These are phyloP conservation scores for Sebastiscus tertius DNA, from an alignment of 2,797 vertebrate species.

Conservation along the genomic window DNA sequence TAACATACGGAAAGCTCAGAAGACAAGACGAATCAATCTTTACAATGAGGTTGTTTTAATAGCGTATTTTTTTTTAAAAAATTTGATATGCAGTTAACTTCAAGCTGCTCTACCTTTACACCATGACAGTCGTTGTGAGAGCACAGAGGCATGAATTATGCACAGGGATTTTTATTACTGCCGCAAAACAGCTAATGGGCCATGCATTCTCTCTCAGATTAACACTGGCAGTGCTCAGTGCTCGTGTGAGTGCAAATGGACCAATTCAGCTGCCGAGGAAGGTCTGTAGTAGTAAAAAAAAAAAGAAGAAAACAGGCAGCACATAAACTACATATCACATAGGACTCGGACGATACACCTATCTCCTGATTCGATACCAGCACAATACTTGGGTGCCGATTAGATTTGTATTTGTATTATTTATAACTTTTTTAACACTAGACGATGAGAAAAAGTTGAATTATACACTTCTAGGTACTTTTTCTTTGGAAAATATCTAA, in stretches of 20 bases:
- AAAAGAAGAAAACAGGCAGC: background rate
- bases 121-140: constrained; percentile 54
- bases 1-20: constrained; percentile 14
- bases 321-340: background rate
- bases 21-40: constrained; percentile 36
- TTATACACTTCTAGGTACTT: no score
- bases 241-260: background rate
- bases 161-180: constrained; percentile 63
- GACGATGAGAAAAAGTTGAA: no score
- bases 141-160: constrained; percentile 66
- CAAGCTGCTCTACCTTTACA: constrained; percentile 58
- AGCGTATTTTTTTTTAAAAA: constrained; percentile 23
- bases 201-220: constrained; percentile 53
- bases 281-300: background rate
- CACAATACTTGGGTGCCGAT: no score
- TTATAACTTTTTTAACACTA: no score
- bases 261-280: background rate
- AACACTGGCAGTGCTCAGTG: constrained; percentile 34
- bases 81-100: constrained; percentile 60
- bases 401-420: no score
- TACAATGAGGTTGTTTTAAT: constrained; percentile 39
- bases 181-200: constrained; percentile 71
- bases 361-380: no score
- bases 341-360: background rate
- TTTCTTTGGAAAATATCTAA: no score